Evolutionary conservation across 2,888 invertebrate genomes (phyloP), one percentile per base, ranked within the genome.

Genomic region (Deladenus siricidicola): DNA sequence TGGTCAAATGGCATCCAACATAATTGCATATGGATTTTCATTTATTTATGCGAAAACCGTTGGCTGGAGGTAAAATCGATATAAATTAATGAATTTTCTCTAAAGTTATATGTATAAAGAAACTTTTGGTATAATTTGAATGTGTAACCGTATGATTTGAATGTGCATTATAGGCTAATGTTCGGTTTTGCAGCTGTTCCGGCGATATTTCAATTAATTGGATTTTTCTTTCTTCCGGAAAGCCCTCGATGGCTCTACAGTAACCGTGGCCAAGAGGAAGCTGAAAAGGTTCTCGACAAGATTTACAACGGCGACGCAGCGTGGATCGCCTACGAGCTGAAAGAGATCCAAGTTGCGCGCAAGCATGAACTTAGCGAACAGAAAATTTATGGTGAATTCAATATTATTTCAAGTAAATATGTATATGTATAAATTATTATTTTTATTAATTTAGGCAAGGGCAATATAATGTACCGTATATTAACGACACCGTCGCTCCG

Each of bases 181-280:
- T 76, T 84, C 39, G 84, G 83, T 0, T 70, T 84, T 17, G 83
- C 83, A 8, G 83, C 80, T 2, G 70, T 84, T 4, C 84, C 84
- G 1, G 78, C 83, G 2, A 51, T 80, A 2, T 70, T 83, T 28
- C 84, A 84, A 74, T 80, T 84, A 50, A 67, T 62, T 42, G 84
- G 84, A 0, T 83, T 84, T 70, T 63, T 83, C n/a, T 83, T 83
- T 69, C 78, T 84, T 76, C 84, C 84, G 1, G 84, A 84, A 70
- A 82, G 82, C 61, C 84, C 84, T 4, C 73, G 84, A 6, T 77
- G 71, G 71, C 63, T 76, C 23, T 67, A 69, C 39, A 62, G 59
- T 19, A 65, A 69, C 26, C n/a, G 55, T 6, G 49, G 34, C 1
- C 28, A 24, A 26, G 24, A 57, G 28, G 52, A 65, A 44, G 39